Conservation (phyloP, 1,140 invertebrate genomes). For the Globodera rostochiensis region DNA sequence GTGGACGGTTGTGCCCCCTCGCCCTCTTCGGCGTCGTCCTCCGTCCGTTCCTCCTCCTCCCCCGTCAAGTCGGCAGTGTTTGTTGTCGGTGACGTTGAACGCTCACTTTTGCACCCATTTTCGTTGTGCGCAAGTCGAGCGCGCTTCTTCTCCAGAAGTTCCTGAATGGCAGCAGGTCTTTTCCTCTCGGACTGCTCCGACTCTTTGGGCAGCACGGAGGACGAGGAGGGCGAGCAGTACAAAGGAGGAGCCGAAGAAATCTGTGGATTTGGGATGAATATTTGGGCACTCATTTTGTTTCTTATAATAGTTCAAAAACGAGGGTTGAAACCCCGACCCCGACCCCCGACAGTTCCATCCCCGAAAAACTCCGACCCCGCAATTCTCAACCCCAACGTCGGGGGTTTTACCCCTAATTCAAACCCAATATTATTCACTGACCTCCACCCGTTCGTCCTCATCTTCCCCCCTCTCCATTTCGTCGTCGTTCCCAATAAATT, state of each 20-base stretch:
- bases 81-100: background rate
- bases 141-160: slow-evolving; percentile 50
- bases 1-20: background rate
- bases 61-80: background rate
- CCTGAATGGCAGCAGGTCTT: slow-evolving; percentile 54
- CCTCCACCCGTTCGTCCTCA: no score
- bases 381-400: no score
- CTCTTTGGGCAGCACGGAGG: slow-evolving; percentile 42
- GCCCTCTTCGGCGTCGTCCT: background rate
- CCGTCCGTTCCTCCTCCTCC: background rate
- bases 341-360: no score
- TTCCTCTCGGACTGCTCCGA: slow-evolving; percentile 43
- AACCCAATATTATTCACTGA: no score
- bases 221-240: background rate
- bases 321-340: no score
- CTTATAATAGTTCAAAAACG: no score
- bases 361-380: no score
- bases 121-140: slow-evolving; percentile 40
- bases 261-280: background rate
- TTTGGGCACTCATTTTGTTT: background rate
- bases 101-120: background rate
- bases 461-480: background rate
- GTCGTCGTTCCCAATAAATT: background rate
- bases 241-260: background rate
- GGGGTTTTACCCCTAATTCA: no score